A percentile compares a stretch with the other conserved stretches of the same genome.
Conservation (phyloP, 1,140 invertebrate genomes). For the Pinna nobilis region DNA sequence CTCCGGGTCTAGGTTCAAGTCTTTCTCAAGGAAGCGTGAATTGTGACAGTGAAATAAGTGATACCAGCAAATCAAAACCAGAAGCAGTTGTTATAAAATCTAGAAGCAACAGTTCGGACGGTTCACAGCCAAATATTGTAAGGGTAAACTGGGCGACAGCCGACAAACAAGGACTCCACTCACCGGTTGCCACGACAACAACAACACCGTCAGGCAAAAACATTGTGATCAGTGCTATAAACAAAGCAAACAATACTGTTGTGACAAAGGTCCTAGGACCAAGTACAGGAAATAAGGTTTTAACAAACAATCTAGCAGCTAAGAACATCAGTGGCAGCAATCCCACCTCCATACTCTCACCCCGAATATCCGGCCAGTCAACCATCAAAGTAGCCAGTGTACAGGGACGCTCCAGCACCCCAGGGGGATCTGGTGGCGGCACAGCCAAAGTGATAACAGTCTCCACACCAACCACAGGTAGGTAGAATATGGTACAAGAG, state of each 20-base stretch:
- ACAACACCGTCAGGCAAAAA: conserved; percentile 55
- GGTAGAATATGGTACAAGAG: no score
- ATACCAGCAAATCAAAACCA: conserved; percentile 33
- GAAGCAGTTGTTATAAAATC: conserved; percentile 48
- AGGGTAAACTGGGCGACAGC: conserved; percentile 52
- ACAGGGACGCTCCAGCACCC: conserved; percentile 36
- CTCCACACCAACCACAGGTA: conserved; percentile 62
- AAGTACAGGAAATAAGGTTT: conserved; percentile 45
- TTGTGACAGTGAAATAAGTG: conserved; percentile 48
- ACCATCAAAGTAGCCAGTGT: conserved; percentile 48
- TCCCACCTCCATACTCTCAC: conserved; percentile 63
- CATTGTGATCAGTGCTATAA: conserved; percentile 67
- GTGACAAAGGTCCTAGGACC: conserved; percentile 63
- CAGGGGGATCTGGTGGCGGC: conserved; percentile 29
- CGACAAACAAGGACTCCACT: conserved; percentile 27
- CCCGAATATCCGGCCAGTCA: conserved; percentile 53
- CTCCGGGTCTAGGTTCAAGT: conserved; percentile 34
- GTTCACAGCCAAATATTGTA: conserved; percentile 46
- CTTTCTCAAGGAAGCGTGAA: conserved; percentile 34
- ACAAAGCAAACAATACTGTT: conserved; percentile 65
- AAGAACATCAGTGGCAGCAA: conserved; percentile 47
- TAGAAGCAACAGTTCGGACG: conserved; percentile 59
- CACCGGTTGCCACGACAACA: conserved; percentile 16
- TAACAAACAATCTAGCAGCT: conserved; percentile 42
- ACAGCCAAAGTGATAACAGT: conserved; percentile 69